Evolutionary conservation across 1,140 invertebrate species (phyloP).

Genomic region (Eriosoma lanigerum): DNA sequence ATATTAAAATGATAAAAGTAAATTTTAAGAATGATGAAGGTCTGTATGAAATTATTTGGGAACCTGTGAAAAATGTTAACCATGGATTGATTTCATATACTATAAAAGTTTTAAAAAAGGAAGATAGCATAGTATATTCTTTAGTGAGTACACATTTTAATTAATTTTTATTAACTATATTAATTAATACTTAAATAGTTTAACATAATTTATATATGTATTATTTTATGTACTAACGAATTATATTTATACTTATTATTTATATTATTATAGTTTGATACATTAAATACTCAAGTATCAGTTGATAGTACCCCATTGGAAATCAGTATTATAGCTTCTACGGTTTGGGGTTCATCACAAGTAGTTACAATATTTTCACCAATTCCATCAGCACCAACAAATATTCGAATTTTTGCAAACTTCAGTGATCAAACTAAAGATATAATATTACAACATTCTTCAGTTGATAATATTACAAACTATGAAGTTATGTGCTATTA

Average conservation of each 20-base stretch:
- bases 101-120: conserved; percentile 65
- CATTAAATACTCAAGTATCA: conserved; percentile 6
- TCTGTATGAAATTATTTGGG: conserved; percentile 68
- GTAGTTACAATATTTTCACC: conserved; percentile 69
- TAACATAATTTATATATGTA: too few relatives aligned
- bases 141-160: conserved; percentile 54
- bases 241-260: too few relatives aligned
- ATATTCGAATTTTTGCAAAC: conserved; percentile 70
- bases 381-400: conserved; percentile 70
- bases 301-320: conserved; percentile 64
- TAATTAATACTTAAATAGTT: too few relatives aligned
- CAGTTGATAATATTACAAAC: conserved; percentile 19
- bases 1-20: conserved; percentile 66
- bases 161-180: background rate
- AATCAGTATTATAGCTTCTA: conserved; percentile 75
- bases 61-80: conserved; percentile 70
- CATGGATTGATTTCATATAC: conserved; percentile 83
- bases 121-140: conserved; percentile 54
- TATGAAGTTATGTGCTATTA: conserved; percentile 36
- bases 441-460: conserved; percentile 36
- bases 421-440: conserved; percentile 51
- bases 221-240: too few relatives aligned
- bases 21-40: conserved; percentile 60
- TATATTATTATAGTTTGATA: conserved; percentile 33
- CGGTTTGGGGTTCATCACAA: conserved; percentile 77